These are phyloP conservation scores for Vollenhovia emeryi DNA, from an alignment of 1,140 invertebrate genomes.

Conservation along the genomic window DNA sequence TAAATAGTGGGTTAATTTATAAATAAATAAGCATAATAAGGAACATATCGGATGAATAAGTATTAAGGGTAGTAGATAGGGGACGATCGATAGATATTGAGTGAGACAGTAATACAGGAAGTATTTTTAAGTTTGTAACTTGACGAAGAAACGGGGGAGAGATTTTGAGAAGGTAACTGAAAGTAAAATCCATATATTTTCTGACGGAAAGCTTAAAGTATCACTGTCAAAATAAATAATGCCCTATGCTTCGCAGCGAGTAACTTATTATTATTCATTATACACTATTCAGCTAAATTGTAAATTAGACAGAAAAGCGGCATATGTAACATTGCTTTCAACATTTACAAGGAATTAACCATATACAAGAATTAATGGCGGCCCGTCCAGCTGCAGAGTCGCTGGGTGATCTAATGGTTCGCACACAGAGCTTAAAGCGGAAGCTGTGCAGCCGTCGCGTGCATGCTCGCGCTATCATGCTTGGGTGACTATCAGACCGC, in stretches of 20 bases:
- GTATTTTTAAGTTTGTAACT: background rate
- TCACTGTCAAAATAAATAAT: slow-evolving; percentile 3
- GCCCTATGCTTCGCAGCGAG: background rate
- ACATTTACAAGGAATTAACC: slow-evolving; percentile 25
- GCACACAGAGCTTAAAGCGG: background rate
- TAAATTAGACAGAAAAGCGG: background rate
- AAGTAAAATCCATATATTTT: background rate
- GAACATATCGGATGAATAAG: background rate
- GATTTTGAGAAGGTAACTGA: background rate
- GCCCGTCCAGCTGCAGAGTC: background rate
- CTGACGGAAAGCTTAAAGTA: background rate
- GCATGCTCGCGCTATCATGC: slow-evolving; percentile 1
- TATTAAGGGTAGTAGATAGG: background rate
- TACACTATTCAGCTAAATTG: slow-evolving; percentile 6
- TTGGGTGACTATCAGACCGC: slow-evolving; percentile 2
- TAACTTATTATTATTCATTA: slow-evolving; percentile 4
- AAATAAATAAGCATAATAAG: slow-evolving; percentile 5
- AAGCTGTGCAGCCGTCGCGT: background rate
- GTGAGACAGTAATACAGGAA: background rate
- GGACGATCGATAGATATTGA: background rate
- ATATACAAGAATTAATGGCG: slow-evolving; percentile 8
- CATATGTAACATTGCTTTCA: background rate
- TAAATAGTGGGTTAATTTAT: background rate
- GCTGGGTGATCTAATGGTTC: background rate
- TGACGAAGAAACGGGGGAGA: background rate